Conservation (phyloP, 2,797 vertebrate genomes). For the Natrix natrix region DNA sequence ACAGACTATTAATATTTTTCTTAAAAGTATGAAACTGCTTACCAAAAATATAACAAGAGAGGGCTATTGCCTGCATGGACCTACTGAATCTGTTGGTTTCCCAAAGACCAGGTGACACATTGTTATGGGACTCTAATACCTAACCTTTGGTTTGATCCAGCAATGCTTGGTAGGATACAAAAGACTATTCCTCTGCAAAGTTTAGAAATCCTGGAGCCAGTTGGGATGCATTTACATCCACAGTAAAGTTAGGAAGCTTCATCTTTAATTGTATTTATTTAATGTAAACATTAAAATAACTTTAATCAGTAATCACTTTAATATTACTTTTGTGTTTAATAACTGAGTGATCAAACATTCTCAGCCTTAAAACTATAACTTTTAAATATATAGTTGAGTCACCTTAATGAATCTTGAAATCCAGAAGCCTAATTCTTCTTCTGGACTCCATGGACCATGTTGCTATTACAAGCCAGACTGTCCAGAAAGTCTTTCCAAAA, state of each 20-base stretch:
- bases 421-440: slow-evolving; percentile 2
- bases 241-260: not conserved
- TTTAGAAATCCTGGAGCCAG: not conserved
- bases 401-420: slow-evolving; percentile 14
- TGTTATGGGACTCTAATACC: not conserved
- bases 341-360: not conserved
- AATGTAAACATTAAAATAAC: not conserved
- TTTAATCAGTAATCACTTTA: not conserved
- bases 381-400: not conserved
- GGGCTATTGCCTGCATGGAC: not conserved
- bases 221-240: not conserved
- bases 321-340: not conserved
- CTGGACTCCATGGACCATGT: slow-evolving; percentile 3
- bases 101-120: not conserved
- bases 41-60: not conserved
- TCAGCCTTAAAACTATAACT: not conserved
- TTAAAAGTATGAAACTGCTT: not conserved
- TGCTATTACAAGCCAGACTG: slow-evolving; percentile 1
- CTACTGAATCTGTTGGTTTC: not conserved
- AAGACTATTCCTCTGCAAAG: slow-evolving; percentile 15
- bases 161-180: slow-evolving; percentile 34
- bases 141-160: not conserved
- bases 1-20: not conserved
- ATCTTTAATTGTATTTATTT: not conserved
- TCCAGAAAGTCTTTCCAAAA: slow-evolving; percentile 1